Conservation (phyloP, 2,113 vertebrate species). For the Rhea pennata region DNA sequence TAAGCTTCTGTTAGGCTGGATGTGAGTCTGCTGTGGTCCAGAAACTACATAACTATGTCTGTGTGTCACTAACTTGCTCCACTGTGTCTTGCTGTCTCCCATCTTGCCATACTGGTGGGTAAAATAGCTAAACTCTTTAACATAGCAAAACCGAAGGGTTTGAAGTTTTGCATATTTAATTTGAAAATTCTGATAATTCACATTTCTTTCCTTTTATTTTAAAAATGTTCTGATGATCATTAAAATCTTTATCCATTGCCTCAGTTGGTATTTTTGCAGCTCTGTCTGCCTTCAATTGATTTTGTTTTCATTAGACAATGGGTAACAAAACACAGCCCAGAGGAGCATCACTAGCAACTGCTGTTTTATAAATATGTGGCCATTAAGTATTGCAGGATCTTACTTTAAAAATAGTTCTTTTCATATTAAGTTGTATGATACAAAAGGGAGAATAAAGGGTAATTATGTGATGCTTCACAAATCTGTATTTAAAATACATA, state of each 20-base stretch:
- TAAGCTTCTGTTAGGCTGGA: neutral
- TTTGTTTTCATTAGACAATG: slow-evolving; percentile 1
- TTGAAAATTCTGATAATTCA: neutral
- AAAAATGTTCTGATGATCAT: neutral
- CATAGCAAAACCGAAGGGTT: neutral
- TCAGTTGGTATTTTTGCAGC: neutral
- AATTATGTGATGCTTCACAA: slow-evolving; percentile 24
- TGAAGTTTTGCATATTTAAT: neutral
- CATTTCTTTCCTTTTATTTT: neutral
- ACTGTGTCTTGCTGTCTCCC: neutral
- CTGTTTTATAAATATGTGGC: slow-evolving; percentile 35
- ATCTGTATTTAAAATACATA: slow-evolving; percentile 44
- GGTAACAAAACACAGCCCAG: neutral
- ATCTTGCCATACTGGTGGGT: neutral
- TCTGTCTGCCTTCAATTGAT: neutral
- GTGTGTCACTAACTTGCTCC: slow-evolving; percentile 14
- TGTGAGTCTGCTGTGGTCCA: slow-evolving; percentile 8
- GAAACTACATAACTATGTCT: neutral
- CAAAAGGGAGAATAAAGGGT: slow-evolving; percentile 17
- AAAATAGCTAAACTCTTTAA: neutral
- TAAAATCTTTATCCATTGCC: neutral
- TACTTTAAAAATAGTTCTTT: slow-evolving; percentile 33
- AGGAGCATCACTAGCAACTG: neutral
- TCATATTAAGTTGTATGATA: neutral
- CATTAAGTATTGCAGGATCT: neutral